Conservation (phyloP, 2,113 vertebrate genomes). For the Catagonus wagneri region DNA sequence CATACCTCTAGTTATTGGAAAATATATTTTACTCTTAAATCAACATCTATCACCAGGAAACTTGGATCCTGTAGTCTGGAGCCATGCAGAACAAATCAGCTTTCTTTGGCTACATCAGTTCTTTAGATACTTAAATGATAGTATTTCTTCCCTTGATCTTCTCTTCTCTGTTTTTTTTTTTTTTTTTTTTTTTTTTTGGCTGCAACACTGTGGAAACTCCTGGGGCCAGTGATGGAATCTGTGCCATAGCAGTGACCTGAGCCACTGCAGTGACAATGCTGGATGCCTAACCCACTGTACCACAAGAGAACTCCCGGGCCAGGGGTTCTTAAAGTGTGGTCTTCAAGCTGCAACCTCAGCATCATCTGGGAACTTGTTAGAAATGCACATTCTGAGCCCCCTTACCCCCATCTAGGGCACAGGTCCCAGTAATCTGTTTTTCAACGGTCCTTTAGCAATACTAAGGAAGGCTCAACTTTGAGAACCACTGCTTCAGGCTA, state of each 20-base stretch:
- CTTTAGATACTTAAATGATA: not conserved
- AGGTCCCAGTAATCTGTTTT: not conserved
- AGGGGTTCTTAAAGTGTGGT: not conserved
- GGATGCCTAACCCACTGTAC: too few relatives aligned
- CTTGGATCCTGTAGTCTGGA: not conserved
- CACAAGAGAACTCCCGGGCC: not conserved
- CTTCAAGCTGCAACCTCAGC: not conserved
- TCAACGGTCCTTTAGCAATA: not conserved
- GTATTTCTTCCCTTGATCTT: not conserved
- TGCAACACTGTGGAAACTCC: too few relatives aligned
- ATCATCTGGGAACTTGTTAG: not conserved
- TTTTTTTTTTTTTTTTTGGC: too few relatives aligned
- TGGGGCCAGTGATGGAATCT: too few relatives aligned
- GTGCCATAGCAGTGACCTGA: too few relatives aligned
- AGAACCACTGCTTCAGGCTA: not conserved
- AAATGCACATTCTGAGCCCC: not conserved
- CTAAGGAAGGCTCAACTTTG: not conserved
- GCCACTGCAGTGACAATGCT: too few relatives aligned
- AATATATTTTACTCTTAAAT: slow-evolving; percentile 17
- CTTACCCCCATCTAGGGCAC: not conserved
- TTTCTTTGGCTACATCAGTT: not conserved
- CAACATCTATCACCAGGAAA: slow-evolving; percentile 23
- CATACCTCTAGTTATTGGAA: not conserved
- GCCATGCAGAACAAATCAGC: not conserved
- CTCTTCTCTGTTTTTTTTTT: not conserved